phyloP scores from a whole-genome alignment of 1,140 invertebrate genomes.

The Luehdorfia chinensis region DNA sequence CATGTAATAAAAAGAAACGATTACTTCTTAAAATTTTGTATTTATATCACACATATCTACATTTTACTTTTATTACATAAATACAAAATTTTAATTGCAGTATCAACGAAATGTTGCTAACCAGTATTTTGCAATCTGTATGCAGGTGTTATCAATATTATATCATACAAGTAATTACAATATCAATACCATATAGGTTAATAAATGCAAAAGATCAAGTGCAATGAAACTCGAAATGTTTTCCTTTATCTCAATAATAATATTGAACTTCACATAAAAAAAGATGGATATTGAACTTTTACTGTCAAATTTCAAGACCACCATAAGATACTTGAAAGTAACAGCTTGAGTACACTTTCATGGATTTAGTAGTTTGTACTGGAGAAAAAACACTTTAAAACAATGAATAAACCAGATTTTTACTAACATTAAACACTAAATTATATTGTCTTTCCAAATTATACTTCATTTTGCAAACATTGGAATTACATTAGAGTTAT shows the following conservation, averaged over 20 bases:
- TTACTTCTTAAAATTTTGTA: constrained; percentile 78
- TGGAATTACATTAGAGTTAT: constrained; percentile 50
- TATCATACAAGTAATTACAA: constrained; percentile 79
- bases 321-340: constrained; percentile 55
- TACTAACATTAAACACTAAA: constrained; percentile 74
- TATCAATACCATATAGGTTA: constrained; percentile 78
- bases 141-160: constrained; percentile 69
- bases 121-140: constrained; percentile 72
- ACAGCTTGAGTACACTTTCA: constrained; percentile 54
- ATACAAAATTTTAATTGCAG: constrained; percentile 78
- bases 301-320: constrained; percentile 50
- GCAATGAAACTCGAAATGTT: constrained; percentile 70
- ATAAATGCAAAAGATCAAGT: constrained; percentile 79
- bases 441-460: constrained; percentile 75
- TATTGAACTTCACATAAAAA: constrained; percentile 57
- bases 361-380: constrained; percentile 55
- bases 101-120: constrained; percentile 75
- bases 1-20: constrained; percentile 69
- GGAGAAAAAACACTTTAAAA: constrained; percentile 72
- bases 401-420: constrained; percentile 68
- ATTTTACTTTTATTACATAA: constrained; percentile 77
- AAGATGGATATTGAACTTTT: constrained; percentile 48
- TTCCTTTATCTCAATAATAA: constrained; percentile 60
- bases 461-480: constrained; percentile 61
- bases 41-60: constrained; percentile 77